Conservation (phyloP, 1,140 invertebrate species). For the Bombus ignitus region DNA sequence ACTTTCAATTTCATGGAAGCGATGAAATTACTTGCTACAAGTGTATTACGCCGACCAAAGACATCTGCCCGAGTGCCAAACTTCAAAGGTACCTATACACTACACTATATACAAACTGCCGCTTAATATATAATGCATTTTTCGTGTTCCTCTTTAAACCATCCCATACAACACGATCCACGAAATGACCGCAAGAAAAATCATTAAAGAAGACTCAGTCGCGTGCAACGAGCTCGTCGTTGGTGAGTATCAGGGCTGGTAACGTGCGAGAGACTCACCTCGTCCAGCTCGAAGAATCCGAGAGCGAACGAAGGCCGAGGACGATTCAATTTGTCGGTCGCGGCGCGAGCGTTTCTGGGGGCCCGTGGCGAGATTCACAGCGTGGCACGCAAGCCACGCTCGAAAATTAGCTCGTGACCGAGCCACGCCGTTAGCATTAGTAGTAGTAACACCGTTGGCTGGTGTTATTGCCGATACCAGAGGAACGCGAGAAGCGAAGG, state of each 20-base stretch:
- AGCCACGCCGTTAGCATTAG: conserved; percentile 31
- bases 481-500: neutral
- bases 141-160: too few relatives aligned
- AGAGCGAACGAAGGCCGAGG: conserved; percentile 58
- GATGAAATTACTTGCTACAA: neutral
- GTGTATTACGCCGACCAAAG: neutral
- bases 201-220: too few relatives aligned
- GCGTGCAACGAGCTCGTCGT: too few relatives aligned
- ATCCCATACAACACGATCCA: too few relatives aligned
- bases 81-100: too few relatives aligned
- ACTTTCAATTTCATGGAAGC: neutral
- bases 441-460: conserved; percentile 46
- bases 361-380: conserved; percentile 75
- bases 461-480: conserved; percentile 33
- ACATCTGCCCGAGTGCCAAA: too few relatives aligned
- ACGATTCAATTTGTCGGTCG: conserved; percentile 81
- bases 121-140: too few relatives aligned
- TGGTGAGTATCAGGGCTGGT: too few relatives aligned
- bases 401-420: conserved; percentile 71
- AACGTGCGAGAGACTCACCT: neutral
- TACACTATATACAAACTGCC: too few relatives aligned
- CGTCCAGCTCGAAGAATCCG: neutral
- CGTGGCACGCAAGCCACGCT: conserved; percentile 69
- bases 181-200: too few relatives aligned
- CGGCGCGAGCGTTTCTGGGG: conserved; percentile 54